These are phyloP conservation scores for Trichopria drosophilae DNA, from an alignment of 2,888 invertebrate genomes.

Conservation along the genomic window DNA sequence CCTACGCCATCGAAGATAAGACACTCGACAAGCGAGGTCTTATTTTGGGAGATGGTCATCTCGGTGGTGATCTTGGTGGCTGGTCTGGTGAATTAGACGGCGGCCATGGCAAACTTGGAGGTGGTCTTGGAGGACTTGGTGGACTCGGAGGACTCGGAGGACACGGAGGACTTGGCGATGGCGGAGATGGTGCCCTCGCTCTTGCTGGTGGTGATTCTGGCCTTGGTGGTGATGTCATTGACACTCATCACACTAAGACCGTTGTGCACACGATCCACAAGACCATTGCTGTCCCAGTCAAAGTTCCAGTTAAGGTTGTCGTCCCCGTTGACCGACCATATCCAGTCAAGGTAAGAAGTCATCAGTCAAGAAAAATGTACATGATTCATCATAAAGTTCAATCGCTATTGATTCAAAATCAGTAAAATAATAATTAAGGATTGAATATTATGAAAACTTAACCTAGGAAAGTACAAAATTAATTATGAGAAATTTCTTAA, in stretches of 20 bases:
- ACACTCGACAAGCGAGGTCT: constrained; percentile 41
- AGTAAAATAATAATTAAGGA: not conserved
- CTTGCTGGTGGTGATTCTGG: constrained; percentile 32
- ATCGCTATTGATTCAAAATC: not conserved
- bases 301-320: constrained; percentile 60
- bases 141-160: constrained; percentile 39
- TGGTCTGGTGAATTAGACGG: constrained; percentile 47
- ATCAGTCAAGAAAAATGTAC: constrained; percentile 13
- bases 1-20: constrained; percentile 48
- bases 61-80: constrained; percentile 56
- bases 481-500: not conserved
- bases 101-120: constrained; percentile 46
- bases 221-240: constrained; percentile 27
- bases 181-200: constrained; percentile 17
- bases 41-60: constrained; percentile 56
- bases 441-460: not conserved
- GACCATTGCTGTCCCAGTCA: constrained; percentile 59
- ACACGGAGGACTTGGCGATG: constrained; percentile 31
- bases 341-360: constrained; percentile 55
- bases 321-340: constrained; percentile 61
- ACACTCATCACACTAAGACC: constrained; percentile 48
- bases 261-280: constrained; percentile 54
- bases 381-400: too few relatives aligned
- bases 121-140: constrained; percentile 38
- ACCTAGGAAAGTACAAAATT: constrained; percentile 1